phyloP scores from a whole-genome alignment of 2,113 vertebrate genomes.

The Dipodomys merriami region DNA sequence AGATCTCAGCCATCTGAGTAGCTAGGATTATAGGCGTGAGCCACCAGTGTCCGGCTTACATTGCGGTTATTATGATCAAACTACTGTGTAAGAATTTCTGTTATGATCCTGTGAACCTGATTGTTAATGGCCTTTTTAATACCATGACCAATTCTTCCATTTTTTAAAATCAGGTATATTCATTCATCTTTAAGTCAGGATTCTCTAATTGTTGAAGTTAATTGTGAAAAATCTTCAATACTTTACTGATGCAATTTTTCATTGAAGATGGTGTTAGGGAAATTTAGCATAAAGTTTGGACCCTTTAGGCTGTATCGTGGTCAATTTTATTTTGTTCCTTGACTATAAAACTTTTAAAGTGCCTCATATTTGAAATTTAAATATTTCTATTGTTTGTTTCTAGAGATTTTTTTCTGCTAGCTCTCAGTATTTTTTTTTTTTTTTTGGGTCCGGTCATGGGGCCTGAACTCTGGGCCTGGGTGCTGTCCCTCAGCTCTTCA shows the following conservation, averaged over 20 bases:
- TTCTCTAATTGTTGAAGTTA: neutral
- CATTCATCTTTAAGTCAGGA: neutral
- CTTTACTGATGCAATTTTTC: neutral
- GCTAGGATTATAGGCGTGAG: too few species aligned
- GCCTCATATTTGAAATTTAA: fast-evolving
- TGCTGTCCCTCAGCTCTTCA: too few species aligned
- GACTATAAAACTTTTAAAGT: neutral
- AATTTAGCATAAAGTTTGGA: neutral
- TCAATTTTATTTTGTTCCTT: neutral
- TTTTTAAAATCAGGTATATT: neutral
- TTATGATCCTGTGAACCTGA: neutral
- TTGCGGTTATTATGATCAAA: too few species aligned
- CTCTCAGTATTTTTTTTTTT: neutral
- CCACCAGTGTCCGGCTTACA: too few species aligned
- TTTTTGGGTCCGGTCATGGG: too few species aligned
- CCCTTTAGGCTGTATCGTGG: fast-evolving
- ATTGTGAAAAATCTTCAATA: neutral
- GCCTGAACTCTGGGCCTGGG: too few species aligned
- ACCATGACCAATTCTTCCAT: neutral
- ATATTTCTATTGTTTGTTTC: neutral
- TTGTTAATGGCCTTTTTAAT: neutral
- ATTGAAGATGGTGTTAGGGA: neutral
- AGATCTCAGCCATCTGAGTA: too few species aligned
- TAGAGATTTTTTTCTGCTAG: neutral
- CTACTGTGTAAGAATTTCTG: neutral